Evolutionary conservation across 2,888 invertebrate species (phyloP), one percentile per base, ranked within the genome.

Genomic region (Ochropleura plecta): DNA sequence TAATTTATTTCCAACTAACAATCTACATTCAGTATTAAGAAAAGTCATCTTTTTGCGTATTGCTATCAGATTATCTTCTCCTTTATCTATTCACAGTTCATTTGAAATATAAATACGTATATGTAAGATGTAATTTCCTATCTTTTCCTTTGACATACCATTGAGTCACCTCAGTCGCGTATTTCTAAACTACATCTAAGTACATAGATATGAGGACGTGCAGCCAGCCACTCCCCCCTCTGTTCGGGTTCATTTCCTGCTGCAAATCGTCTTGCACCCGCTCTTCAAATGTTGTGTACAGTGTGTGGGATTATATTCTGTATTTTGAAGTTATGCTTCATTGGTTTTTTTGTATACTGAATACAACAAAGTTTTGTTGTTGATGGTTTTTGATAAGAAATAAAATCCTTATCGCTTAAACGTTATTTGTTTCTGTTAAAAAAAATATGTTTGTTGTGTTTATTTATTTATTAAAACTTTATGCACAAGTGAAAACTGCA

Each of bases 201-300:
- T 16, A 59, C 70, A 51, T 42, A 78, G 74, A 16, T 51, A 66
- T 51, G 20, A 20, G 49, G 42, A 55, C 20, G 66, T 60, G 63
- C n/a, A 57, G 49, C 48, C 66, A 55, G 65, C 79, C 91, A 84
- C 94, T 92, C 94, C 94, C 85, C 81, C 91, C 92, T 92, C 91
- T 94, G 94, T 94, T 92, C 88, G 83, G 84, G 84, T 92, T 94
- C 93, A 94, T 95, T 95, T 95, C 95, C 95, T 90, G 91, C 76
- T 84, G 89, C 90, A 93, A 94, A 94, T 94, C 91, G 93, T 92
- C 93, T 93, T 91, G 90, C 81, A 83, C 87, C 89, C 78, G 60
- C 75, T 77, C 62, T 65, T 76, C 73, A 69, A 60, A 71, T 69
- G 62, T 70, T 65, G 66, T 65, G 65, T 68, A 65, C 53, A 57